Conservation (phyloP, 2,113 vertebrate species). For the Leucoraja erinaceus region DNA sequence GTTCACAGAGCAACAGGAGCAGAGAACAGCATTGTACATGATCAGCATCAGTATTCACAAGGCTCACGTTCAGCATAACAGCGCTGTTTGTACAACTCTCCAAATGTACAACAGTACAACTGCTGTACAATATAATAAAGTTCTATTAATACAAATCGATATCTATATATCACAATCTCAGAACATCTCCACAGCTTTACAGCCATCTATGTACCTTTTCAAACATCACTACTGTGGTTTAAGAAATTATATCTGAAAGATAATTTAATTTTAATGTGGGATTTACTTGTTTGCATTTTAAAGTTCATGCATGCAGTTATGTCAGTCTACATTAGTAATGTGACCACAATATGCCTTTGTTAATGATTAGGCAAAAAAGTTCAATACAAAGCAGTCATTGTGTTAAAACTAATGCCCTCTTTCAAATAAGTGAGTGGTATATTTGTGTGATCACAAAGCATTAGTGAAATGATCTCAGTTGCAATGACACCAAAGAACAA, state of each 20-base stretch:
- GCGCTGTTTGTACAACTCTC: not conserved
- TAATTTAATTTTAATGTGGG: not conserved
- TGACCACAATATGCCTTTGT: constrained; percentile 4
- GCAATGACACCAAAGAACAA: not conserved
- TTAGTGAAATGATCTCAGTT: not conserved
- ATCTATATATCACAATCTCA: no score
- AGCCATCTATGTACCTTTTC: no score
- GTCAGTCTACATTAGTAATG: not conserved
- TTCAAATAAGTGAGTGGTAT: constrained; percentile 1
- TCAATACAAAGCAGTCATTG: constrained; percentile 1
- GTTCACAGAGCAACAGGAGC: not conserved
- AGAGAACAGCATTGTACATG: not conserved
- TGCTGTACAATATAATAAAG: not conserved
- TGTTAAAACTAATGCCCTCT: not conserved
- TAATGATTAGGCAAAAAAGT: not conserved
- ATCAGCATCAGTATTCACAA: not conserved
- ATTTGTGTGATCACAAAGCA: not conserved
- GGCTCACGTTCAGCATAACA: not conserved
- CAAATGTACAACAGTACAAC: no score
- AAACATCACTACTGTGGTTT: no score
- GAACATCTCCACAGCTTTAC: no score
- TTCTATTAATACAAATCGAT: no score
- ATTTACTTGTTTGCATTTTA: constrained; percentile 36
- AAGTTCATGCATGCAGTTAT: constrained; percentile 14
- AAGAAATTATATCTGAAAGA: not conserved